phyloP scores from a whole-genome alignment of 2,797 vertebrate genomes.

The Coracias cyanogaster region DNA sequence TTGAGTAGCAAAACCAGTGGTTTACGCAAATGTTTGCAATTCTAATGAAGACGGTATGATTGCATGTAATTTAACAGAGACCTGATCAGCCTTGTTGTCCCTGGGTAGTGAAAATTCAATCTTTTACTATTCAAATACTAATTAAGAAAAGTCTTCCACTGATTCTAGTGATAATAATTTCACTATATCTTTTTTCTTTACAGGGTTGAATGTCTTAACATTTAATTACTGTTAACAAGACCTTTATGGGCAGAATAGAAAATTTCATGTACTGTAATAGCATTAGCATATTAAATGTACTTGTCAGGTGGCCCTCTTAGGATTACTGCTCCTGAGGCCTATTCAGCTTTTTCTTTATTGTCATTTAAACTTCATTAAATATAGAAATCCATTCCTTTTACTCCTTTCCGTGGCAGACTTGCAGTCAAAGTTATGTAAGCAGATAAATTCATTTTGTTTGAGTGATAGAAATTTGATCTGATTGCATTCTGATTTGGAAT shows the following conservation, averaged over 20 bases:
- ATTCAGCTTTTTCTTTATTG: conserved; percentile 57
- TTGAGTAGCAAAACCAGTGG: not conserved
- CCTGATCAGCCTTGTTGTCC: conserved; percentile 44
- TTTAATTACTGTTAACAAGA: conserved; percentile 83
- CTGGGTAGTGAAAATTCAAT: conserved; percentile 65
- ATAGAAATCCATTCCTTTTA: conserved; percentile 39
- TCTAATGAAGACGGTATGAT: conserved; percentile 49
- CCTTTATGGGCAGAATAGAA: conserved; percentile 78
- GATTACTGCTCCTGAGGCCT: conserved; percentile 67
- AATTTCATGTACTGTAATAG: conserved; percentile 70
- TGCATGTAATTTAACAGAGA: conserved; percentile 53
- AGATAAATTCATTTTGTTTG: conserved; percentile 33
- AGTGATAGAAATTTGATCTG: not conserved
- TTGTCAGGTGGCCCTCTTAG: conserved; percentile 75
- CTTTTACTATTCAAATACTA: conserved; percentile 71
- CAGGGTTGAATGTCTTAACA: conserved; percentile 73
- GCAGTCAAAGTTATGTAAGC: conserved; percentile 6
- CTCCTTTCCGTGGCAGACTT: conserved; percentile 10
- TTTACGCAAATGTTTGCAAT: not conserved
- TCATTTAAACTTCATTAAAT: conserved; percentile 56
- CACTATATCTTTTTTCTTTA: conserved; percentile 74
- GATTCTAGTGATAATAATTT: conserved; percentile 73
- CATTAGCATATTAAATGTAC: conserved; percentile 81
- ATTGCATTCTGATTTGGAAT: conserved; percentile 11
- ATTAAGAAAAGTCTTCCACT: conserved; percentile 64